Conservation (phyloP, 2,888 invertebrate species). For the Drosophila kuntzei region DNA sequence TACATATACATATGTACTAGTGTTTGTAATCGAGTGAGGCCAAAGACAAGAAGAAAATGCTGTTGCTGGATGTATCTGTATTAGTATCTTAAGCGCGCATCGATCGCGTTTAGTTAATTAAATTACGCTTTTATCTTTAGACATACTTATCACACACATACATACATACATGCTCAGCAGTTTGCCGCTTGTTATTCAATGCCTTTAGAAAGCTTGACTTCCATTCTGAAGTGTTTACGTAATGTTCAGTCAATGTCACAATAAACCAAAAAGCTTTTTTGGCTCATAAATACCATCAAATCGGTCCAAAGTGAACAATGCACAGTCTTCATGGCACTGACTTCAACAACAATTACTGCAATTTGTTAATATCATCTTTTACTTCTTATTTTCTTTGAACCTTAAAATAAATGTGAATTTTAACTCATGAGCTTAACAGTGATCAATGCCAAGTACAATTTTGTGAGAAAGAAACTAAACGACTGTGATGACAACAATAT, state of each 20-base stretch:
- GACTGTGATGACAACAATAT: too few relatives aligned
- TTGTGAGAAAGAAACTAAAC: too few relatives aligned
- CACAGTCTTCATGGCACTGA: constrained; percentile 55
- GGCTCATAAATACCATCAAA: constrained; percentile 56
- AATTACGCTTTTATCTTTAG: constrained; percentile 61
- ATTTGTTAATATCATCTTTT: too few relatives aligned
- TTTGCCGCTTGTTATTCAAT: constrained; percentile 38
- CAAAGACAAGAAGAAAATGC: constrained; percentile 35
- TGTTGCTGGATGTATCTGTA: constrained; percentile 29
- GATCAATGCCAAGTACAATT: too few relatives aligned
- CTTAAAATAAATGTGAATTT: constrained; percentile 12
- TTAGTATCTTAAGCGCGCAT: constrained; percentile 41
- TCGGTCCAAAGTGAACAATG: constrained; percentile 26
- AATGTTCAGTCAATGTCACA: constrained; percentile 33
- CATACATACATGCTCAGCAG: background rate
- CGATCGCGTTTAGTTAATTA: constrained; percentile 56
- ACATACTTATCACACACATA: constrained; percentile 14
- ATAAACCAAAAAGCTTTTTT: constrained; percentile 51
- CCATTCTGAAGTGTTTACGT: constrained; percentile 50
- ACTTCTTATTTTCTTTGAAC: background rate
- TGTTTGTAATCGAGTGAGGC: constrained; percentile 19
- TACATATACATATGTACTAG: constrained; percentile 11
- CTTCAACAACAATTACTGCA: background rate
- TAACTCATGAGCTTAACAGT: background rate
- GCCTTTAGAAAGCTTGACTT: constrained; percentile 46